Evolutionary conservation across 2,888 invertebrate genomes (phyloP).

Genomic region (Conops quadrifasciatus): DNA sequence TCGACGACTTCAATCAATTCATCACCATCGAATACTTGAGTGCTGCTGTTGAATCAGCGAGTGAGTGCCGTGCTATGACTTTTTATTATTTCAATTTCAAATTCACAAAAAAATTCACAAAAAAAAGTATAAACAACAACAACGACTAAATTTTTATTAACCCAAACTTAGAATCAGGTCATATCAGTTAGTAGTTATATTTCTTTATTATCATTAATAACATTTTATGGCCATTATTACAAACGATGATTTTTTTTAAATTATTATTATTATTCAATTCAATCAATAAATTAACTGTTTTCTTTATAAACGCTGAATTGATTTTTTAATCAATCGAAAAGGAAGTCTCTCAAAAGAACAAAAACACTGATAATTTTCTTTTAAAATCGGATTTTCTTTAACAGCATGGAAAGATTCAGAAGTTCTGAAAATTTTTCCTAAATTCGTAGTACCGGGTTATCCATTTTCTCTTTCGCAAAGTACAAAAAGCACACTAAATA

Average conservation of each 20-base stretch:
- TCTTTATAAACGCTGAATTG: too few relatives aligned
- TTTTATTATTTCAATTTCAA: neutral
- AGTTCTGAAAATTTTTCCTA: too few relatives aligned
- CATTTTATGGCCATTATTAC: neutral
- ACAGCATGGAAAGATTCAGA: too few relatives aligned
- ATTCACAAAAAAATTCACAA: neutral
- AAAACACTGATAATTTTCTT: too few relatives aligned
- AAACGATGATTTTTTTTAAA: neutral
- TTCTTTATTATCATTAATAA: neutral
- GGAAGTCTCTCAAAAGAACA: conserved; percentile 16
- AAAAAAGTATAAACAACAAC: neutral
- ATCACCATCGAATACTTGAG: conserved; percentile 2
- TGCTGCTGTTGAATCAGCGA: neutral
- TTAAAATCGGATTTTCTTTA: too few relatives aligned
- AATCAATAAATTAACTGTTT: too few relatives aligned
- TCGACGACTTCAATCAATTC: conserved; percentile 18
- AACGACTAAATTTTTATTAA: neutral
- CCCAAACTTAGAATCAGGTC: neutral
- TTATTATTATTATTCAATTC: too few relatives aligned
- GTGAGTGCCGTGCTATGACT: neutral
- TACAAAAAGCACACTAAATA: too few relatives aligned
- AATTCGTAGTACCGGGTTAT: too few relatives aligned
- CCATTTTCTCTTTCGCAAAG: too few relatives aligned
- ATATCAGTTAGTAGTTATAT: too few relatives aligned
- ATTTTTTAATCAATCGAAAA: too few relatives aligned